These are phyloP conservation scores for Leptinotarsa defecta DNA, from an alignment of 1,140 invertebrate species.

Conservation along the genomic window DNA sequence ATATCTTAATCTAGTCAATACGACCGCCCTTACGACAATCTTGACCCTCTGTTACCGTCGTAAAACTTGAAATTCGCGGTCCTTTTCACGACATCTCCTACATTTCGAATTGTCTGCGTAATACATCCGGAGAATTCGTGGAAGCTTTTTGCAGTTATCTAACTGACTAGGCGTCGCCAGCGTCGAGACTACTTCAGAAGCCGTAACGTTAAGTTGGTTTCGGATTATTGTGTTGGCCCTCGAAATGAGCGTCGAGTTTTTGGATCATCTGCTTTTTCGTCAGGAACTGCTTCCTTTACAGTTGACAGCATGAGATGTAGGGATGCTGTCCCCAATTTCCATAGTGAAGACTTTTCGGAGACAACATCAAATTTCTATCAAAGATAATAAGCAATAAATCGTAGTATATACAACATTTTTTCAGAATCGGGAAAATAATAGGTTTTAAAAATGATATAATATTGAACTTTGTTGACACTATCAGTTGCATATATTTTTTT, in stretches of 20 bases:
- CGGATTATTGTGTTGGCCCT: conserved; percentile 4
- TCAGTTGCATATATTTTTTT: no score
- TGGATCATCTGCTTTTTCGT: no score
- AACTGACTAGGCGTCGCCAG: conserved; percentile 13
- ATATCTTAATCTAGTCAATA: conserved; percentile 18
- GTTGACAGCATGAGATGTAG: no score
- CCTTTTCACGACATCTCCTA: conserved; percentile 1
- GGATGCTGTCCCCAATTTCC: no score
- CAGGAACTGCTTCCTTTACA: neutral
- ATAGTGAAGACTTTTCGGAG: no score
- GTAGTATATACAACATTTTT: no score
- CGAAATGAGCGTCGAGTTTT: neutral
- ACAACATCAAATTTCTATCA: no score
- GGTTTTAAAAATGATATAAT: no score
- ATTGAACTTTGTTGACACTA: no score
- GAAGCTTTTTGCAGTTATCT: conserved; percentile 12
- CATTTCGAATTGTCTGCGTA: conserved; percentile 13
- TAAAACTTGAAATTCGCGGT: conserved; percentile 14
- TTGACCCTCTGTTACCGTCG: conserved; percentile 12
- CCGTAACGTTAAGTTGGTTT: neutral
- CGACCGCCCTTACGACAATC: conserved; percentile 12
- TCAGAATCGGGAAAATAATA: no score
- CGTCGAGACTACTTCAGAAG: conserved; percentile 7
- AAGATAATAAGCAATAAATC: no score
- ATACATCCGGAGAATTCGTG: conserved; percentile 4